Evolutionary conservation across 2,797 vertebrate genomes (phyloP), one percentile per base, ranked within the genome.

Genomic region (Melopsittacus undulatus): DNA sequence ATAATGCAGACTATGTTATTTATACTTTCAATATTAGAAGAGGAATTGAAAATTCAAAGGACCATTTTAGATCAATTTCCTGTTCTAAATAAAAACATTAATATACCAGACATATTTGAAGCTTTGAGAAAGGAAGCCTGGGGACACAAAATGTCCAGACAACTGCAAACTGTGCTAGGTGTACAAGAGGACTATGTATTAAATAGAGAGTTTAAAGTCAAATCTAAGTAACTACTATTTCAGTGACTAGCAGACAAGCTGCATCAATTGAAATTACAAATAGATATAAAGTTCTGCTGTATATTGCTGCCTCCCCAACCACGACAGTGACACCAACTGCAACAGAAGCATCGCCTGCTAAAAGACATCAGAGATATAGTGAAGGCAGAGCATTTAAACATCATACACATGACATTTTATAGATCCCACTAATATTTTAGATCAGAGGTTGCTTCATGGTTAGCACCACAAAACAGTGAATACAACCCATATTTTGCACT

Each of bases 1-100:
- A 90, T 77, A 72, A 93, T 56, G 59, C 27, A 90, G 61, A 87
- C 89, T 52, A 64, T 15, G n/a, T 77, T 74, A 89, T 70, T 90
- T 93, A 85, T 64, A 83, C 49, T 77, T 92, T 23, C 56, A 87
- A 72, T 32, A 51, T 70, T 69, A 73, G 52, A 90, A 95, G 11
- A 63, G 26, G 56, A 94, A 70, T 11, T 92, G 74, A 74, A 91
- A 94, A 90, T 89, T 79, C 78, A 54, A 69, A 0, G 4, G 59
- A 73, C 30, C 24, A 67, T 73, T 87, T 90, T 43, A 51, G 36
- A 89, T 59, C 34, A 54, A 73, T 79, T 90, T 84, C 75, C 84
- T 90, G 67, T 51, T n/a, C 63, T 82, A 63, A 94, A 81, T 57
- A 83, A 90, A 88, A 78, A 54, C 13, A 81, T 43, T 59, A 74